These are phyloP conservation scores for Herpailurus yagouaroundi DNA, from an alignment of 2,113 vertebrate species.

Conservation along the genomic window DNA sequence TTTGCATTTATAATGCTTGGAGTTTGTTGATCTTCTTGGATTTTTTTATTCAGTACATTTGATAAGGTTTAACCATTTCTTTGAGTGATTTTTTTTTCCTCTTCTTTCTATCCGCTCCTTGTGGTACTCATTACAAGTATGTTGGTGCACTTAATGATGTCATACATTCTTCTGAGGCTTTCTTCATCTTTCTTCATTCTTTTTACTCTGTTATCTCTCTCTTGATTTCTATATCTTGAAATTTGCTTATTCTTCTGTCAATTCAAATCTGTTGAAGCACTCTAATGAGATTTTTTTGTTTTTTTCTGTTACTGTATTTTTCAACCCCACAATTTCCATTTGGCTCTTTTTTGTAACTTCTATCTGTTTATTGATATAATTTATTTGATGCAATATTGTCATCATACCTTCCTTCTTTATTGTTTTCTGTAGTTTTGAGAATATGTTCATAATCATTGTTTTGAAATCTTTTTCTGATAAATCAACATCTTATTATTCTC, in stretches of 20 bases:
- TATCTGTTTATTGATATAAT: neutral
- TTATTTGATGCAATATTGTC: neutral
- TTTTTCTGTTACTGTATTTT: neutral
- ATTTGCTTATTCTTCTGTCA: neutral
- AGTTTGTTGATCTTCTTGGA: neutral
- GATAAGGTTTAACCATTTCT: neutral
- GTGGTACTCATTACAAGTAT: neutral
- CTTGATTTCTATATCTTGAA: neutral
- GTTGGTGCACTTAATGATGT: neutral
- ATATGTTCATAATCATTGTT: neutral
- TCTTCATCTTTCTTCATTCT: neutral
- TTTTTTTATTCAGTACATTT: neutral
- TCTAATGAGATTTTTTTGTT: neutral
- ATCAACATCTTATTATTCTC: neutral
- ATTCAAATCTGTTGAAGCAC: neutral
- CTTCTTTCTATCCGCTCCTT: neutral
- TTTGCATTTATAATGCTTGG: neutral
- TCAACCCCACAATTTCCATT: neutral
- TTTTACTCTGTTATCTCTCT: neutral
- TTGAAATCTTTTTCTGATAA: neutral
- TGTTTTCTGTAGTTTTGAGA: conserved; percentile 4
- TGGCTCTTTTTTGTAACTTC: neutral
- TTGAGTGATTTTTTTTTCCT: neutral
- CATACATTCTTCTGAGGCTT: neutral
- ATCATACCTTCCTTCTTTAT: neutral